Evolutionary conservation across 2,888 invertebrate species (phyloP).

Genomic region (Ormyrus labotus): DNA sequence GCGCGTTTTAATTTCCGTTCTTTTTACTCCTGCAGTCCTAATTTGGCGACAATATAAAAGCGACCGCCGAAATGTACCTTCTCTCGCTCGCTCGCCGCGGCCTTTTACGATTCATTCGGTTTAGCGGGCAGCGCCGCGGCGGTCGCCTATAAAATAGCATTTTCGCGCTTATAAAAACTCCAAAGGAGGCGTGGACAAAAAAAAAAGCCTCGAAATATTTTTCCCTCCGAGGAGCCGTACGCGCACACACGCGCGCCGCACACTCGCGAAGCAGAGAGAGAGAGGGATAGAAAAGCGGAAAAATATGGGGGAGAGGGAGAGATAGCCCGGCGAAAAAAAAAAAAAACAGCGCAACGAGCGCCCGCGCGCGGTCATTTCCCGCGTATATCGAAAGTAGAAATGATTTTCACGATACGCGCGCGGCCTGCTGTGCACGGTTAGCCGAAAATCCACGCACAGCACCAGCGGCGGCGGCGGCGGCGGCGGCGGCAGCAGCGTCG

Average conservation of each 20-base stretch:
- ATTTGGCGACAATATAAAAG: constrained; percentile 35
- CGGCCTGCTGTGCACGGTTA: neutral
- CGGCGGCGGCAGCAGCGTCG: constrained; percentile 58
- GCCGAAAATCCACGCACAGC: constrained; percentile 57
- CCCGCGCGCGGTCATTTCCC: constrained; percentile 30
- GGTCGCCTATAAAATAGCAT: constrained; percentile 34
- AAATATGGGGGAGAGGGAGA: neutral
- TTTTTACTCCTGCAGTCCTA: neutral
- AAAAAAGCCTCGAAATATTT: constrained; percentile 33
- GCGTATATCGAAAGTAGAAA: constrained; percentile 50
- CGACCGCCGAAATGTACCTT: neutral
- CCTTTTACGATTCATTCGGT: constrained; percentile 46
- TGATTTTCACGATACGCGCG: constrained; percentile 42
- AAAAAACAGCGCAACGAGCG: constrained; percentile 18
- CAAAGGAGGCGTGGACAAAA: constrained; percentile 3
- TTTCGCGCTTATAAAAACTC: constrained; percentile 43
- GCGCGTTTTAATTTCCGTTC: neutral
- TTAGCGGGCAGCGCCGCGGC: constrained; percentile 8
- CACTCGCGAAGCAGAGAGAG: neutral
- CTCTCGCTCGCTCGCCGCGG: neutral
- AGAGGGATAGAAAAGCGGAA: constrained; percentile 2
- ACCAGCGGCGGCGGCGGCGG: constrained; percentile 55
- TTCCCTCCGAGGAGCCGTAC: constrained; percentile 43
- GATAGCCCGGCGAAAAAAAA: neutral
- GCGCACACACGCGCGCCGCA: neutral